phyloP scores from a whole-genome alignment of 35 echinoderm and acorn worm genomes.

The Amphiura filiformis region DNA sequence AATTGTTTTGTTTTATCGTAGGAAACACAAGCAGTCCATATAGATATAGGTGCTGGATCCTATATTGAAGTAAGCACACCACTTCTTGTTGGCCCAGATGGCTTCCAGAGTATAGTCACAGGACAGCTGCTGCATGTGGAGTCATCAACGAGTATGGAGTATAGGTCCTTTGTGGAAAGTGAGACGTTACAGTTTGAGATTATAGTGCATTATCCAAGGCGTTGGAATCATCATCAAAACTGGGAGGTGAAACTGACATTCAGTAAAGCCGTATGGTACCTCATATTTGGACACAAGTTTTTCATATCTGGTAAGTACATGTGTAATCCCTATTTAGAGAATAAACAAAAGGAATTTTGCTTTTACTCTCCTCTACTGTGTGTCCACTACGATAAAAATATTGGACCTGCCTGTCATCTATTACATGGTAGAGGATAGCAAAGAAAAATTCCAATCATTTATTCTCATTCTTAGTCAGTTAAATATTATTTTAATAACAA shows the following conservation, averaged over 20 bases:
- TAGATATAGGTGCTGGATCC: constrained; percentile 70
- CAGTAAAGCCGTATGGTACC: constrained; percentile 57
- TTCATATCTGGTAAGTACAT: constrained; percentile 77
- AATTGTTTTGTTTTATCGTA: no score
- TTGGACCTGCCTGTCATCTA: no score
- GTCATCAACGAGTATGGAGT: constrained; percentile 72
- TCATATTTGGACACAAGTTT: constrained; percentile 77
- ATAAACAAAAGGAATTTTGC: no score
- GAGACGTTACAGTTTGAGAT: constrained; percentile 91
- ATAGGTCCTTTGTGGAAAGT: constrained; percentile 79
- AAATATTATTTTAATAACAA: no score
- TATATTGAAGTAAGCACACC: constrained; percentile 83
- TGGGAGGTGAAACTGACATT: constrained; percentile 84
- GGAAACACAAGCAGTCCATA: constrained; percentile 92
- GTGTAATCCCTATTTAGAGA: not conserved
- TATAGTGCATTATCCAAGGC: constrained; percentile 68
- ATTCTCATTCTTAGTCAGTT: no score
- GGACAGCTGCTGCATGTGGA: constrained; percentile 83
- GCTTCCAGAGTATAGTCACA: constrained; percentile 76
- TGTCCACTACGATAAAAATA: no score
- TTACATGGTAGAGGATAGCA: no score
- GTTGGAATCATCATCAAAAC: constrained; percentile 96
- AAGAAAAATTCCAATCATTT: no score
- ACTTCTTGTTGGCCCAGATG: constrained; percentile 46
- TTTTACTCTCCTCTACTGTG: no score